Percentiles rank a stretch among this genome's conserved stretches.
These are phyloP conservation scores for Astreopora myriophthalma DNA, from an alignment of 64 coral and sea anemone genomes.

Conservation along the genomic window DNA sequence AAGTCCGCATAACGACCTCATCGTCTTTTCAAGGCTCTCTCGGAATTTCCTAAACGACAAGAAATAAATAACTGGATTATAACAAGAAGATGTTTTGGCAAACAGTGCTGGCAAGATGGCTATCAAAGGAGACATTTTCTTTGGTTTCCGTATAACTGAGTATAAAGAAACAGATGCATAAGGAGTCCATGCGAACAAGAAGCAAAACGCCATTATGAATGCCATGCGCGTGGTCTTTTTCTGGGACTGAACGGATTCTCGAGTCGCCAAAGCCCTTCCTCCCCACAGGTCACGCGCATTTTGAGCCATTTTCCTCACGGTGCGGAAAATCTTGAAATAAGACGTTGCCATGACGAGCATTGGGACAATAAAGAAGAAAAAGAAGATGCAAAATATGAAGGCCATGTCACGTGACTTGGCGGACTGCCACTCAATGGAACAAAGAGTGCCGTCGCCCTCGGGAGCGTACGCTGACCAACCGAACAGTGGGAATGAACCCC, in stretches of 20 bases:
- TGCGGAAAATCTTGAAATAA: not conserved
- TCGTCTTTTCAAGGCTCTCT: not conserved
- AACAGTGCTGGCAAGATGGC: not conserved
- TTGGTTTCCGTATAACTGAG: not conserved
- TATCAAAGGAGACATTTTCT: not conserved
- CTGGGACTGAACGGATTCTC: not conserved
- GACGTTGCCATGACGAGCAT: not conserved
- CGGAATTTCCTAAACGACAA: conserved; percentile 1
- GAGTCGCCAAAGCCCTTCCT: not conserved
- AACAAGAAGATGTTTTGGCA: conserved; percentile 10
- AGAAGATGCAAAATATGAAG: not conserved
- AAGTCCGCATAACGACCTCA: not conserved
- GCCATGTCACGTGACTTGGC: not conserved
- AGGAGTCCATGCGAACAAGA: conserved; percentile 25
- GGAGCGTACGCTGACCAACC: conserved; percentile 36
- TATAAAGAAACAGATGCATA: conserved; percentile 2
- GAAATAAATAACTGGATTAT: conserved; percentile 36
- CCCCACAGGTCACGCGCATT: conserved; percentile 36
- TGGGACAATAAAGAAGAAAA: conserved; percentile 12
- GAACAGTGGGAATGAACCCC: conserved; percentile 9
- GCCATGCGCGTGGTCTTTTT: conserved; percentile 2
- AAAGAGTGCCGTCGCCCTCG: not conserved
- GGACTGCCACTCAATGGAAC: conserved; percentile 5
- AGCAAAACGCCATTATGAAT: not conserved
- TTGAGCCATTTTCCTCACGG: conserved; percentile 13